A percentile compares a stretch with the other conserved stretches of the same genome.
Evolutionary conservation across 23 tunicate species (phyloP).

Genomic region (Botrylloides violaceus): DNA sequence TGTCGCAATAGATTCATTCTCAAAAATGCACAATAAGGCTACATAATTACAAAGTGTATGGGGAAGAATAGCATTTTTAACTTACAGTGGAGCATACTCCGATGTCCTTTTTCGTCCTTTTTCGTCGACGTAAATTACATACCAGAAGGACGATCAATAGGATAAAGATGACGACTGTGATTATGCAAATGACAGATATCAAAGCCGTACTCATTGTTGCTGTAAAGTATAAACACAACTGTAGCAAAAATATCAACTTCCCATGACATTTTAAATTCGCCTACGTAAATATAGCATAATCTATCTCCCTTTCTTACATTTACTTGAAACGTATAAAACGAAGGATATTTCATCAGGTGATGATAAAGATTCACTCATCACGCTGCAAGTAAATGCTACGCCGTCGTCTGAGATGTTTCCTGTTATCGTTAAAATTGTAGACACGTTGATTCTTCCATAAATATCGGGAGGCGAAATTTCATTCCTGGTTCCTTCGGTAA

Average conservation of each 20-base stretch:
- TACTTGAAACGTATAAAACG: constrained; percentile 5
- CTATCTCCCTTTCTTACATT: not conserved
- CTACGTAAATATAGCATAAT: no score
- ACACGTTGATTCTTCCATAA: constrained; percentile 7
- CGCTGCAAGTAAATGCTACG: constrained; percentile 5
- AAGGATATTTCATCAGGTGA: constrained; percentile 1
- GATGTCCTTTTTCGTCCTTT: constrained; percentile 2
- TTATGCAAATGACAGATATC: not conserved
- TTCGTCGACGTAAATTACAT: not conserved
- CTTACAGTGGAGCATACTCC: no score
- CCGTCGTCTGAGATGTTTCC: constrained; percentile 12
- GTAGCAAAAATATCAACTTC: not conserved
- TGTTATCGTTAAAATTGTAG: not conserved
- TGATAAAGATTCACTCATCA: constrained; percentile 5
- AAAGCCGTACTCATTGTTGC: constrained; percentile 10
- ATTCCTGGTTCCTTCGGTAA: not conserved
- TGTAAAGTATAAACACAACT: not conserved
- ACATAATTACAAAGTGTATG: no score
- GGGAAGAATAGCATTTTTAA: no score
- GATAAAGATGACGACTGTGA: not conserved
- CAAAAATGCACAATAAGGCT: no score
- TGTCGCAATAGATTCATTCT: no score
- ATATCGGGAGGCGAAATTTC: not conserved
- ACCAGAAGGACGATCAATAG: constrained; percentile 5
- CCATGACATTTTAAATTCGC: no score